Evolutionary conservation across 2,888 invertebrate species (phyloP).

Genomic region (Morinoia aosen): DNA sequence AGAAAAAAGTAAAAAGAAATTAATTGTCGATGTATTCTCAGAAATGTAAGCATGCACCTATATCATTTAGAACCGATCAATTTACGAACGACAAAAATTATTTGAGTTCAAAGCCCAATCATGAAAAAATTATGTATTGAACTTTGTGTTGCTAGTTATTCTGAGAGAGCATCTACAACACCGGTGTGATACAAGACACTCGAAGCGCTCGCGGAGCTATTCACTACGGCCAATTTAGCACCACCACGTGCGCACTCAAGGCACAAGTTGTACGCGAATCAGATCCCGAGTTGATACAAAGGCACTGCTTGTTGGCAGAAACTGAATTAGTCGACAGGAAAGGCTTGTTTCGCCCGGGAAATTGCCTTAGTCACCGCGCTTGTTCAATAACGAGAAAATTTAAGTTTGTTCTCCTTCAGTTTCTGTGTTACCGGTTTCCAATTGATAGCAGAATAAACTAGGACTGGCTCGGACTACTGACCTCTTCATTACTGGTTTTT

Average conservation of each 20-base stretch:
- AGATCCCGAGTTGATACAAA: background rate
- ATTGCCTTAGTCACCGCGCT: background rate
- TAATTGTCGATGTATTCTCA: too few relatives aligned
- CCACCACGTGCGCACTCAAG: background rate
- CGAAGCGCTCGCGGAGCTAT: background rate
- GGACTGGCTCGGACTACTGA: background rate
- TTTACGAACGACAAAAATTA: too few relatives aligned
- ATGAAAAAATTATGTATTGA: too few relatives aligned
- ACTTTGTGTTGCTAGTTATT: too few relatives aligned
- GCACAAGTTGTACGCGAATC: background rate
- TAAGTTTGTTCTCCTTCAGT: background rate
- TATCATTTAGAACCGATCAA: too few relatives aligned
- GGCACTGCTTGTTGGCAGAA: background rate
- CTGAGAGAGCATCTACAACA: background rate
- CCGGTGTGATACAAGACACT: background rate
- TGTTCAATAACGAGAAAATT: background rate
- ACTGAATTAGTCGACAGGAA: constrained; percentile 8
- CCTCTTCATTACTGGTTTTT: background rate
- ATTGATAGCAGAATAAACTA: background rate
- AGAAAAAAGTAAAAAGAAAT: too few relatives aligned
- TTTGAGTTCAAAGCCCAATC: too few relatives aligned
- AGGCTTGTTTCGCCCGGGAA: background rate
- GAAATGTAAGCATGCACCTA: too few relatives aligned
- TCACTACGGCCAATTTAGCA: background rate
- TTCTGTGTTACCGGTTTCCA: background rate